These are phyloP conservation scores for Dysmachus trigonus DNA, from an alignment of 2,888 invertebrate species.

Conservation along the genomic window DNA sequence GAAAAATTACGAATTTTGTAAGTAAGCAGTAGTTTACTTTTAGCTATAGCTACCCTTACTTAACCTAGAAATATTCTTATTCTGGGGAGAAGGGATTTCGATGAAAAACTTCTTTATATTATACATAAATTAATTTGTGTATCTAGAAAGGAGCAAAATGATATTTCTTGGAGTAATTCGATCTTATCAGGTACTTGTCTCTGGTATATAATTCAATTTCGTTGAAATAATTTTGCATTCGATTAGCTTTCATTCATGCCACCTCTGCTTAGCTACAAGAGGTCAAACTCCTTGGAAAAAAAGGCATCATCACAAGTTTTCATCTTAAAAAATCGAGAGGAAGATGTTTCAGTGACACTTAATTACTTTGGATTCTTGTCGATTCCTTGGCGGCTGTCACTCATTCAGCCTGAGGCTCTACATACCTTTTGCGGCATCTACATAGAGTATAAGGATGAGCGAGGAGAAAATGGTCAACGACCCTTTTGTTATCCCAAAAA, in stretches of 20 bases:
- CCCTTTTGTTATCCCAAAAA: neutral
- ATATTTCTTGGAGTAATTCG: neutral
- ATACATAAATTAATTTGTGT: neutral
- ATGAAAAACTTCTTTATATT: neutral
- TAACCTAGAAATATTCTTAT: too few species aligned
- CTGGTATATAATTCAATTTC: neutral
- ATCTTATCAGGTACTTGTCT: neutral
- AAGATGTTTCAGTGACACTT: neutral
- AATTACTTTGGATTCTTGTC: neutral
- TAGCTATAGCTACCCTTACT: too few species aligned
- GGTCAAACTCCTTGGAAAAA: neutral
- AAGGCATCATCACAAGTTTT: neutral
- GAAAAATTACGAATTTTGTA: neutral
- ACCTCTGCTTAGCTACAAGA: neutral
- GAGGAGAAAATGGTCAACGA: neutral
- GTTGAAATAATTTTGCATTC: neutral
- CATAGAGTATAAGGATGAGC: neutral
- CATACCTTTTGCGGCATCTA: neutral
- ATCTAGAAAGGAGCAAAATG: neutral
- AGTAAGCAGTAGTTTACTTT: neutral
- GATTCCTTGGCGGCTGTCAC: neutral
- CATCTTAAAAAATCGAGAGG: neutral
- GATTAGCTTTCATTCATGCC: neutral
- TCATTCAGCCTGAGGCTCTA: neutral
- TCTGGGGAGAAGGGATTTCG: neutral